Evolutionary conservation across 2,113 vertebrate genomes (phyloP).

Genomic region (Artemisiospiza belli): DNA sequence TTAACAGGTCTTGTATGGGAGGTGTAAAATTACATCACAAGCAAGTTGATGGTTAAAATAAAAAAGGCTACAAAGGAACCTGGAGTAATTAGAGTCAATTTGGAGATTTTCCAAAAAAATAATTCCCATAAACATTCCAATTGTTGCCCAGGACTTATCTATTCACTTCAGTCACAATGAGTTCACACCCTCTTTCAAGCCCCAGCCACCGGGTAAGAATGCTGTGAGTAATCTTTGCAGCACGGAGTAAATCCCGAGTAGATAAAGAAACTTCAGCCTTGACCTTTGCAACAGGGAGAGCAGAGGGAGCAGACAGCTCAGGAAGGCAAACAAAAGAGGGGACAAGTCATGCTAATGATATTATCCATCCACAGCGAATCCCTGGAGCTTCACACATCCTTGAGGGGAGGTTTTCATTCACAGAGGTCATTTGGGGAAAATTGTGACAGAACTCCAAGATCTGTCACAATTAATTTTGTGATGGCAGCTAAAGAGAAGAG

Average conservation of each 20-base stretch:
- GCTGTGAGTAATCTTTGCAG: not conserved
- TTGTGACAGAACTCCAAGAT: not conserved
- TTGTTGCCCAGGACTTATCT: constrained; percentile 8
- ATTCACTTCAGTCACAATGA: not conserved
- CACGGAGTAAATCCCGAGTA: not conserved
- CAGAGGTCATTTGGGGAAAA: not conserved
- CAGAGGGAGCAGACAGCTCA: not conserved
- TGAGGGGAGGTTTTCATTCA: not conserved
- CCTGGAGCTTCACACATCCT: not conserved
- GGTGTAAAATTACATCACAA: not conserved
- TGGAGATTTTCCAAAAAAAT: not conserved
- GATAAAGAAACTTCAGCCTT: constrained; percentile 18
- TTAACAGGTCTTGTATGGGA: not conserved
- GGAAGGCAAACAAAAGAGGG: not conserved
- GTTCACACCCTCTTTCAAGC: constrained; percentile 15
- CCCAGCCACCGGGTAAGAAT: not conserved
- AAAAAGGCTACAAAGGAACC: not conserved
- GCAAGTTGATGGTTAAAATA: not conserved
- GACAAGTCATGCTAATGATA: not conserved
- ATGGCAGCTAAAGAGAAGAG: not conserved
- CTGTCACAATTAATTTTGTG: not conserved
- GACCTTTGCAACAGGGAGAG: constrained; percentile 21
- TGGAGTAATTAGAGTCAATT: not conserved
- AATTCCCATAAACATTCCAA: constrained; percentile 3
- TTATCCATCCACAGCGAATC: not conserved